Conservation (phyloP, 1,140 invertebrate genomes). For the Microplitis mediator region DNA sequence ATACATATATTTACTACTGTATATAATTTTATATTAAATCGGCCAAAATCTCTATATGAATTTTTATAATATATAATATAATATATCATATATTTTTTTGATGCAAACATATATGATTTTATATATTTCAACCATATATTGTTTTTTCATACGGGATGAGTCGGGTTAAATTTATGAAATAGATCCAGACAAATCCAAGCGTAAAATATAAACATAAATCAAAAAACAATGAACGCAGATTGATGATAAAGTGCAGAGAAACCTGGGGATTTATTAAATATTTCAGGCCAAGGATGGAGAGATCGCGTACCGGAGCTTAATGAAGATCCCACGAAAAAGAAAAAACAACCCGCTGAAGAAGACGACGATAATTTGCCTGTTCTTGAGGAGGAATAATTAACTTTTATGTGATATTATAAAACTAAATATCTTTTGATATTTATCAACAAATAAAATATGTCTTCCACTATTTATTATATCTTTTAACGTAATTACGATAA, state of each 20-base stretch:
- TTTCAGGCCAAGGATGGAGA: conserved; percentile 63
- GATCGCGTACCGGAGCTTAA: conserved; percentile 61
- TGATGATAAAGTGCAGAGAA: conserved; percentile 23
- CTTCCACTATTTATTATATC: no score
- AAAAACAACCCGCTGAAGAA: conserved; percentile 34
- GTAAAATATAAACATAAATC: neutral
- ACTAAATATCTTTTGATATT: neutral
- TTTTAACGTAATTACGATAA: no score
- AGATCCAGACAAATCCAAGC: neutral
- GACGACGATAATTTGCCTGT: conserved; percentile 45
- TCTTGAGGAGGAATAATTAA: conserved; percentile 45
- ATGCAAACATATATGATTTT: no score
- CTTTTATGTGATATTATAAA: conserved; percentile 11
- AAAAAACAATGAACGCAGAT: conserved; percentile 7
- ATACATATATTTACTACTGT: no score
- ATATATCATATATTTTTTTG: no score
- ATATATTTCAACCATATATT: no score
- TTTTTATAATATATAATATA: no score
- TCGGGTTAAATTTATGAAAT: no score
- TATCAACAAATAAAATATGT: conserved; percentile 8
- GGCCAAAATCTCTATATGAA: no score
- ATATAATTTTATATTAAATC: no score
- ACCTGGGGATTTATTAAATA: conserved; percentile 54
- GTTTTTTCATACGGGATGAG: no score
- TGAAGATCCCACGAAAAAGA: conserved; percentile 52